A percentile compares a stretch with the other conserved stretches of the same genome.
Evolutionary conservation across 2,113 vertebrate species (phyloP).

Genomic region (Telmatochromis sp.): DNA sequence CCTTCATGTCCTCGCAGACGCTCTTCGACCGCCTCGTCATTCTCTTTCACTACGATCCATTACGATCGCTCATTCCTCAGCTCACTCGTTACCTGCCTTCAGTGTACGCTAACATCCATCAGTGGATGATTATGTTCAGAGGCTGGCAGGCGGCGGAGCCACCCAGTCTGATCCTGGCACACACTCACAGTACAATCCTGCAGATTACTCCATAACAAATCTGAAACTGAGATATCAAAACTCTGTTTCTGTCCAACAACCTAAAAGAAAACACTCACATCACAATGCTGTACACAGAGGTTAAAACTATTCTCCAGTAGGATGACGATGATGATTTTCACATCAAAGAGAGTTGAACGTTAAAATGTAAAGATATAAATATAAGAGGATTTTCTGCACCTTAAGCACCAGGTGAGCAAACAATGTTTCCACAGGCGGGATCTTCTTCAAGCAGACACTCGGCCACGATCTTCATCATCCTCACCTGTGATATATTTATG

Average conservation of each 20-base stretch:
- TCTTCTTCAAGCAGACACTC: not conserved
- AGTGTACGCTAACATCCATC: conserved; percentile 2
- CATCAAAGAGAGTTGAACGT: not conserved
- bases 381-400: not conserved
- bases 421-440: not conserved
- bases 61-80: not conserved
- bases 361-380: not conserved
- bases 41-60: conserved; percentile 27
- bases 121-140: not conserved
- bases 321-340: not conserved
- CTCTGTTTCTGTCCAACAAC: not conserved
- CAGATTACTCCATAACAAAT: not conserved
- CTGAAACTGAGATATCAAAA: not conserved
- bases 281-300: not conserved
- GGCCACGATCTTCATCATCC: not conserved
- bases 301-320: not conserved
- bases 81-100: not conserved
- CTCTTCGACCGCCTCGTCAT: not conserved
- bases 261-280: not conserved
- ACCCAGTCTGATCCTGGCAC: not conserved
- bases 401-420: not conserved
- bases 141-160: not conserved
- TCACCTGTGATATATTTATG: not conserved
- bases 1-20: not conserved
- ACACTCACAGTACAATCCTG: not conserved